Percentiles rank a stretch among this genome's conserved stretches.
Evolutionary conservation across 2,113 vertebrate genomes (phyloP).

Genomic region (Ceuthmochares aereus): DNA sequence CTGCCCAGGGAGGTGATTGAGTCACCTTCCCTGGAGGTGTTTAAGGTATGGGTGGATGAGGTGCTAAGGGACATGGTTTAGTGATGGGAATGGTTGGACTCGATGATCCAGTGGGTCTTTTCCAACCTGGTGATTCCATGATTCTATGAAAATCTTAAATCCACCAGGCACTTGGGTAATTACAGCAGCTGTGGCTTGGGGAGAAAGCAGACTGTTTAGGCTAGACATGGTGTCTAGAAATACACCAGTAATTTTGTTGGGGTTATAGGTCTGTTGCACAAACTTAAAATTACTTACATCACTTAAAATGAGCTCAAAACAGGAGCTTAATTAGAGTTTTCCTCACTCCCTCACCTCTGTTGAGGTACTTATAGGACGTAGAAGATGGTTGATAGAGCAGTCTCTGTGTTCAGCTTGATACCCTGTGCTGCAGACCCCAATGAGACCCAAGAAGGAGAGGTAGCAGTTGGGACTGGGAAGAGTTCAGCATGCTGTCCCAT

Average conservation of each 20-base stretch:
- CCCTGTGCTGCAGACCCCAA: rapidly evolving
- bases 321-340: not conserved
- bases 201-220: no score
- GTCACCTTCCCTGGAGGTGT: no score
- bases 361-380: not conserved
- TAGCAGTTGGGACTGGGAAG: not conserved
- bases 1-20: no score
- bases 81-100: no score
- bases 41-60: no score
- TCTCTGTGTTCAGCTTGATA: rapidly evolving
- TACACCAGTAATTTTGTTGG: no score
- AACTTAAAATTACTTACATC: not conserved
- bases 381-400: rapidly evolving
- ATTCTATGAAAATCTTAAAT: no score
- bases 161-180: rapidly evolving
- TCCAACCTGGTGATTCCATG: no score
- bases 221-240: rapidly evolving
- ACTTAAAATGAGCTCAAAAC: not conserved
- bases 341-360: rapidly evolving
- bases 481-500: rapidly evolving
- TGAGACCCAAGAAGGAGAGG: rapidly evolving
- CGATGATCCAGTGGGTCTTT: no score
- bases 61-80: no score
- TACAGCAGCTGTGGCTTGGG: not conserved
- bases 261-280: no score